Evolutionary conservation across 2,113 vertebrate species (phyloP).

Genomic region (Calidris pugnax): DNA sequence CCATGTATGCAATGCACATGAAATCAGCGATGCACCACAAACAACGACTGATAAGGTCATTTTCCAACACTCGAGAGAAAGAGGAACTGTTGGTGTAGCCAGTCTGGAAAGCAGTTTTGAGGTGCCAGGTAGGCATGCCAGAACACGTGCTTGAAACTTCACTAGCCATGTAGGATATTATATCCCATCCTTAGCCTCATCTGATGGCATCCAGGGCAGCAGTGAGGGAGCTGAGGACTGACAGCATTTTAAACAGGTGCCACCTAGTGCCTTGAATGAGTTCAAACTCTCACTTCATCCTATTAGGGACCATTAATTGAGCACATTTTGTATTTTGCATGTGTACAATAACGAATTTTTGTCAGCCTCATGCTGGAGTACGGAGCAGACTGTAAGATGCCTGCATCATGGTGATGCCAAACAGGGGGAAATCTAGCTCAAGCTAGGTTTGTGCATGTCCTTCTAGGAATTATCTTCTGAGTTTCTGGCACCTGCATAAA

Average conservation of each 20-base stretch:
- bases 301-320: background rate
- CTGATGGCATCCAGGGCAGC: background rate
- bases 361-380: background rate
- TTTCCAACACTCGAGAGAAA: background rate
- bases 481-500: background rate
- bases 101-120: background rate
- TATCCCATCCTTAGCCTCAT: background rate
- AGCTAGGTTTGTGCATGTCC: background rate
- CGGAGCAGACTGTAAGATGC: background rate
- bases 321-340: background rate
- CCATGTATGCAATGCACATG: background rate
- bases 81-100: background rate
- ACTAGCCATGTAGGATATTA: background rate
- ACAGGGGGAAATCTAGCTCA: accelerated
- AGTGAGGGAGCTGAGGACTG: background rate
- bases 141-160: background rate
- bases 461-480: background rate
- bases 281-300: background rate
- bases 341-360: accelerated
- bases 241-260: background rate
- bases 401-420: background rate
- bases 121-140: background rate
- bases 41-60: accelerated
- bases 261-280: background rate
- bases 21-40: background rate